Percentiles rank a stretch among this genome's conserved stretches.
phyloP scores from a whole-genome alignment of 1,140 invertebrate species.

The Eupristina koningsbergeri region DNA sequence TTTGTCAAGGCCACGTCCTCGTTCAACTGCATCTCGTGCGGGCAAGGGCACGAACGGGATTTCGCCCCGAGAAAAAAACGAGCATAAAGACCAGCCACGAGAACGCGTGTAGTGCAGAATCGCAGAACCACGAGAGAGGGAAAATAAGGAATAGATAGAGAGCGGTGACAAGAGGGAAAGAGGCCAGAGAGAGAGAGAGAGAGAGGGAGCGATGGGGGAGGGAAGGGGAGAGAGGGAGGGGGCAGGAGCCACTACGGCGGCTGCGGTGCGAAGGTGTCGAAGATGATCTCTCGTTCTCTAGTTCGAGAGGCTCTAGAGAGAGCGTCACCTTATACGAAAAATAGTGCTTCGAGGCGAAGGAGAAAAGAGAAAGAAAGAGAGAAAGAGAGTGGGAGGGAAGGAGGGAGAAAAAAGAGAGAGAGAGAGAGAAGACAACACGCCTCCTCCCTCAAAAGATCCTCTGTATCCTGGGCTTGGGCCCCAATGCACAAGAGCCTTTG shows the following conservation, averaged over 20 bases:
- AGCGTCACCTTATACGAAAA: constrained; percentile 30
- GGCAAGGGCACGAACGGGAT: constrained; percentile 38
- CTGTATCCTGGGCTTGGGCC: background rate
- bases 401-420: no score
- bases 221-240: background rate
- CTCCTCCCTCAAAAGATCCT: background rate
- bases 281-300: constrained; percentile 37
- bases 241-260: background rate
- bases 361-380: constrained; percentile 12
- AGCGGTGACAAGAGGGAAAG: background rate
- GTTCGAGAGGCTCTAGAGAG: constrained; percentile 2
- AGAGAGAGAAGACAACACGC: constrained; percentile 2
- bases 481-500: background rate
- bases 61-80: constrained; percentile 21
- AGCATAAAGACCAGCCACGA: constrained; percentile 25
- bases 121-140: constrained; percentile 7
- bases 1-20: constrained; percentile 11
- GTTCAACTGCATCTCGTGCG: background rate
- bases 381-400: no score
- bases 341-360: background rate
- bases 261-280: constrained; percentile 32
- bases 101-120: constrained; percentile 40
- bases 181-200: no score
- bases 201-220: no score
- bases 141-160: background rate